Conservation (phyloP, 2,797 vertebrate genomes). For the Pseudochaenichthys georgianus region DNA sequence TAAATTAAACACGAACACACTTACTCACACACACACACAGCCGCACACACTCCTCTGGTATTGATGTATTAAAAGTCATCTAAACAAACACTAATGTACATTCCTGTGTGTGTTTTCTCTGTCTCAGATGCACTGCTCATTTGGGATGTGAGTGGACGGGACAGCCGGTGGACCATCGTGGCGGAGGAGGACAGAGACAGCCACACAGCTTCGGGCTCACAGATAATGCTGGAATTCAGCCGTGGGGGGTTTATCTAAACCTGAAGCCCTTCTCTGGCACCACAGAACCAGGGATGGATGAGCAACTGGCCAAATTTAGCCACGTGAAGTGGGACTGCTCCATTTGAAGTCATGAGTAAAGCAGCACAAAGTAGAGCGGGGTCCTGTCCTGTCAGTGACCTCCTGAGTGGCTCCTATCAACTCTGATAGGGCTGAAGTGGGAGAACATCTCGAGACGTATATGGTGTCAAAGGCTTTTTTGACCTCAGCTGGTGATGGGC, state of each 20-base stretch:
- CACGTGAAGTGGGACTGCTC: conserved; percentile 63
- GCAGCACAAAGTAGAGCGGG: conserved; percentile 11
- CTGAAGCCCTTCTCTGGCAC: conserved; percentile 77
- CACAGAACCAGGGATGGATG: conserved; percentile 63
- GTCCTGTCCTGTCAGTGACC: conserved; percentile 62
- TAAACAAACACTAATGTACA: conserved; percentile 62
- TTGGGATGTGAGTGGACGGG: conserved; percentile 48
- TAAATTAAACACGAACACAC: conserved; percentile 70
- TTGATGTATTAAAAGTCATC: conserved; percentile 59
- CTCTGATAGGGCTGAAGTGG: conserved; percentile 66
- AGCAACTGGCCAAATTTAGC: conserved; percentile 85
- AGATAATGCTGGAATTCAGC: conserved; percentile 83
- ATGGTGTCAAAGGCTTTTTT: conserved; percentile 47
- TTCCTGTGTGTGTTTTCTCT: conserved; percentile 66
- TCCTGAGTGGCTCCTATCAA: conserved; percentile 73
- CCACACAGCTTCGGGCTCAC: conserved; percentile 58
- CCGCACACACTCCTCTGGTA: conserved; percentile 40
- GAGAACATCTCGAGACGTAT: conserved; percentile 60
- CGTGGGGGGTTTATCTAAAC: conserved; percentile 79
- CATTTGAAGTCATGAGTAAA: conserved; percentile 82
- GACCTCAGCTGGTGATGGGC: conserved; percentile 56
- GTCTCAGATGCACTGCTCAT: conserved; percentile 39
- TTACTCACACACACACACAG: conserved; percentile 19
- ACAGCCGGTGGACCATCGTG: conserved; percentile 42
- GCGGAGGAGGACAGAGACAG: conserved; percentile 57